phyloP scores from a whole-genome alignment of 1,140 invertebrate species.

The Solenopsis invicta region DNA sequence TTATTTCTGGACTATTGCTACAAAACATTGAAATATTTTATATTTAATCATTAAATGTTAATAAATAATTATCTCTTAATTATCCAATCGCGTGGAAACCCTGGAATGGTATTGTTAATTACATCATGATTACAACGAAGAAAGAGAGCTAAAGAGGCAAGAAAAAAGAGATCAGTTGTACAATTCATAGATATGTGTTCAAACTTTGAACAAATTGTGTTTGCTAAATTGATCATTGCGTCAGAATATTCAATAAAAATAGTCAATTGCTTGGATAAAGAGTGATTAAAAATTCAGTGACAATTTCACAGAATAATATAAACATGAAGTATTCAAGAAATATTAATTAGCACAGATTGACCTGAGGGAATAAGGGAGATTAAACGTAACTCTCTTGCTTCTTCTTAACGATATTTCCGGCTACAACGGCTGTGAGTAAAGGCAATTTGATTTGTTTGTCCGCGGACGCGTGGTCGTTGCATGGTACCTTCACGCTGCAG shows the following conservation, averaged over 20 bases:
- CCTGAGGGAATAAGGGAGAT: not conserved
- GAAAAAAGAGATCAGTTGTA: not conserved
- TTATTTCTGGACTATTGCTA: slow-evolving; percentile 31
- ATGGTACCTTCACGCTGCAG: slow-evolving; percentile 73
- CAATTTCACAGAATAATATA: not conserved
- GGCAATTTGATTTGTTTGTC: slow-evolving; percentile 78
- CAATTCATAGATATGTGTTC: not conserved
- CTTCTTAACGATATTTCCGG: slow-evolving; percentile 70
- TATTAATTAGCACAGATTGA: not conserved
- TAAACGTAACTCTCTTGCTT: slow-evolving; percentile 82
- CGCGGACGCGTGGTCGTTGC: slow-evolving; percentile 45
- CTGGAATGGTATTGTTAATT: not conserved
- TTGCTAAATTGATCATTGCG: not conserved
- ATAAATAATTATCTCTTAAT: slow-evolving; percentile 19
- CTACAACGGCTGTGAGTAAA: slow-evolving; percentile 74
- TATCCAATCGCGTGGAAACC: not conserved
- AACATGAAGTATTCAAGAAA: not conserved
- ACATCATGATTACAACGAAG: not conserved
- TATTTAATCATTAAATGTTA: slow-evolving; percentile 11
- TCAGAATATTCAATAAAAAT: slow-evolving; percentile 10
- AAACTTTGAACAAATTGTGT: not conserved
- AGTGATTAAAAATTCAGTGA: not conserved
- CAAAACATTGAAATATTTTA: not conserved
- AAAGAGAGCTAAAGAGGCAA: not conserved
- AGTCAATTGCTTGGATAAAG: not conserved